Evolutionary conservation across 2,888 invertebrate genomes (phyloP), one percentile per base, ranked within the genome.

Genomic region (Yponomeuta sedellus): DNA sequence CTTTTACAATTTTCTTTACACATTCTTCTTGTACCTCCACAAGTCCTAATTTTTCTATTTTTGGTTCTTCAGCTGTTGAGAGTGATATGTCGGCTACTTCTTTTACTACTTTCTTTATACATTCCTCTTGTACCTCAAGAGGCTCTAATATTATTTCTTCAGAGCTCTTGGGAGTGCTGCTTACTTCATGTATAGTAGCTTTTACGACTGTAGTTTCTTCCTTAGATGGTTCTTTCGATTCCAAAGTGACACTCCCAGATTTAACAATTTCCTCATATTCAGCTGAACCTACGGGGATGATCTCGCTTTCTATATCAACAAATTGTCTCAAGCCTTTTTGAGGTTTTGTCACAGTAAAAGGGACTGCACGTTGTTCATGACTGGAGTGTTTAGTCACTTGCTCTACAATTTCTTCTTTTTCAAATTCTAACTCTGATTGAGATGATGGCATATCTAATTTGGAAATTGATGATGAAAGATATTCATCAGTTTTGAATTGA

Each of bases 231-330:
- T 79, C 80, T 58, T 82, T 76, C 19, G 73, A 68, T 74, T 92
- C 92, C 5, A 89, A 82, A 69, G 92, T 92, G 22, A 82, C 72
- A 69, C 76, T 75, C 56, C 85, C 85, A 73, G 74, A 71, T 72
- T 77, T 81, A 71, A 84, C 70, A 61, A 92, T 92, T 73, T 90
- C 82, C 71, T 90, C 81, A 68, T 89, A 92, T 73, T 91, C 88
- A 65, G 77, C 73, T 64, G 91, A 86, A 12, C 90, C 92, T 64
- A 86, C 77, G 8, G 90, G 83, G 69, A 91, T 91, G 28, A 92
- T 91, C 74, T 91, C 86, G 73, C 82, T 86, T 72, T 91, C 88
- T 8, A 91, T 73, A 65, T 93, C 93, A 67, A 92, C 86, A 67
- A 90, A 86, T 70, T 86, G 81, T 72, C 92, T 89, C 70, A 80